Conservation (phyloP, 2,797 vertebrate genomes). For the Leptodactylus fallax region DNA sequence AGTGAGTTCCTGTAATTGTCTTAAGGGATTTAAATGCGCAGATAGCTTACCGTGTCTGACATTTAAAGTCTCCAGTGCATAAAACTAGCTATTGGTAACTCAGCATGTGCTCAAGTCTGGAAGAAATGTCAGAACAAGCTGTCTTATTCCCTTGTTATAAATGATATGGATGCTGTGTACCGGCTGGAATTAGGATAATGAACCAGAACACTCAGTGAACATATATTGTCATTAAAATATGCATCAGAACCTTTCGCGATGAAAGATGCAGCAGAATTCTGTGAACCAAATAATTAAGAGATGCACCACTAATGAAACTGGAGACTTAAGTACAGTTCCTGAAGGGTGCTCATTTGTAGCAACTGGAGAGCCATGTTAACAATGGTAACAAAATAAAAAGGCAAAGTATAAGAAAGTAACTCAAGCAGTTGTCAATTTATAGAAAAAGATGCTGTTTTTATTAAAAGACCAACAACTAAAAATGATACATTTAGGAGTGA, state of each 20-base stretch:
- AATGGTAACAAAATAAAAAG: constrained; percentile 21
- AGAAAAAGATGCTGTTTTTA: background rate
- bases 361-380: background rate
- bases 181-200: constrained; percentile 59
- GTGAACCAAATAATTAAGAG: constrained; percentile 59
- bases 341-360: constrained; percentile 13
- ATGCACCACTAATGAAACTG: constrained; percentile 43
- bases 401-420: background rate
- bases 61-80: constrained; percentile 63
- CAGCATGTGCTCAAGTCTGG: constrained; percentile 55
- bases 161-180: constrained; percentile 54
- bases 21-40: constrained; percentile 45
- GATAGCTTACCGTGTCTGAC: constrained; percentile 51
- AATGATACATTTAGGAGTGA: background rate
- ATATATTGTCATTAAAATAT: constrained; percentile 59
- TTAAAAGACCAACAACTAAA: background rate
- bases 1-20: constrained; percentile 40
- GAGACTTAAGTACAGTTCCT: constrained; percentile 41
- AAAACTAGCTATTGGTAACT: constrained; percentile 56
- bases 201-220: constrained; percentile 52
- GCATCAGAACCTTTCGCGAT: constrained; percentile 39
- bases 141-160: constrained; percentile 56
- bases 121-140: constrained; percentile 57
- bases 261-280: constrained; percentile 38
- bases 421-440: background rate